Evolutionary conservation across 2,888 invertebrate species (phyloP), one percentile per base, ranked within the genome.

Genomic region (Bhutanitis thaidina): DNA sequence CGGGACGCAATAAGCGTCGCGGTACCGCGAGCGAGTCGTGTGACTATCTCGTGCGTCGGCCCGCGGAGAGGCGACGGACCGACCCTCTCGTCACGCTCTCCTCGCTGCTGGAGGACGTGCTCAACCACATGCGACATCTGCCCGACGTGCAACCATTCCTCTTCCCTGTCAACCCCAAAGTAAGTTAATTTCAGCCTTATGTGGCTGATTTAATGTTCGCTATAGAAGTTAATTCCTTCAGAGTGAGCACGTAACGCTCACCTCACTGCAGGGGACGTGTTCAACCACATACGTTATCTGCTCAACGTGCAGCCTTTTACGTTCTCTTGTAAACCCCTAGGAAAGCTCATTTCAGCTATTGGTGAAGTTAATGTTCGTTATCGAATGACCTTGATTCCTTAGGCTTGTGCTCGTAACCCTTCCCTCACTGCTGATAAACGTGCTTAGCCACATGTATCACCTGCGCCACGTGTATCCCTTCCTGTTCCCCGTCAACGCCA

Each of bases 81-180:
- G 99, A 99, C 87, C 99, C 99, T 0, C 93, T 98, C 0, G 98
- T 99, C 10, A 98, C 98, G 0, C 84, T 99, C 48, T 96, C 97
- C 0, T 96, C 97, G 0, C 93, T 98, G 58, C 87, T 98, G 37
- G 98, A 99, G 72, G 93, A 93, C 48, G 97, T 99, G 51, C 86
- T 98, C 8, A 98, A 97, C 69, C 97, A 98, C 71, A 94, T 99
- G 92, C 91, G 98, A 39, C 95, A 95, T 65, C 80, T 98, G 76
- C 96, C 97, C 0, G 97, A 98, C 72, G 97, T 97, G 9, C 95
- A 96, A 63, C 96, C 96, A 0, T 99, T 99, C 83, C 89, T 98
- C 61, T 95, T 96, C 68, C 98, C 99, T 1, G 99, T 99, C 27
- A 98, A 96, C 85, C 93, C 94, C 9, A 98, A 98, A 90, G 94